Base-by-base conservation (phyloP, 2,888 invertebrate species). In the Leptura quadrifasciata region DNA sequence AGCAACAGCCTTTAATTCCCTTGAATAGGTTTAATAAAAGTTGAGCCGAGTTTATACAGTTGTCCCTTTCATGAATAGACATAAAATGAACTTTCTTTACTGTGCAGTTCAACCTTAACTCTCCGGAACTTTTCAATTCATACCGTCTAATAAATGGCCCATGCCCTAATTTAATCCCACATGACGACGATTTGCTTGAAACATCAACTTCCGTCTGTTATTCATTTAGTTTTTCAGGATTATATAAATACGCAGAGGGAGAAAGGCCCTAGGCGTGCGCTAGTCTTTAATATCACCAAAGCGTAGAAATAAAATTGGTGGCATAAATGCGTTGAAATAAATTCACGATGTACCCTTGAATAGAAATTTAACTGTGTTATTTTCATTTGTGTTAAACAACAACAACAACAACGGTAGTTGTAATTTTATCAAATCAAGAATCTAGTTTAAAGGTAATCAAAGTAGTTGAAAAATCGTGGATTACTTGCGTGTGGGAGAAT, bases 141-240 rank as follows among this genome's bases (percentile, higher is more conserved):
- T 57, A 35, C 31, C 68, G 31, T 17, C 57, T 55, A 15, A n/a
- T 27, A 68, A 68, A 68, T 68, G 68, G 54, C 39, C 55, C 68
- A 57, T 68, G 27, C 57, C 31, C 21, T 68, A 54, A 68, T 68
- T 55, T 68, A 68, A 55, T 31, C 35, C 27, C 27, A 55, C 68
- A 55, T 27, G 68, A 12, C 18, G 54, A 68, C 57, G 31, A 68
- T 55, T 54, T 55, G 68, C 68, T 24, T 21, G 52, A 55, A 55
- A 55, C 57, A 68, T 68, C 68, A 27, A 54, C 35, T 68, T 55
- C 35, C 54, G 64, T 65, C 52, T 65, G 64, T 39, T 20, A 65
- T 65, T 65, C 64, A 65, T 65, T 65, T 47, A 21, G n/a, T 65
- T 47, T 65, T 65, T 65, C 12, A 39, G 24, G 21, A 24, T n/a